These are phyloP conservation scores for Ypsolopha scabrella DNA, from an alignment of 2,888 invertebrate genomes.

Conservation along the genomic window DNA sequence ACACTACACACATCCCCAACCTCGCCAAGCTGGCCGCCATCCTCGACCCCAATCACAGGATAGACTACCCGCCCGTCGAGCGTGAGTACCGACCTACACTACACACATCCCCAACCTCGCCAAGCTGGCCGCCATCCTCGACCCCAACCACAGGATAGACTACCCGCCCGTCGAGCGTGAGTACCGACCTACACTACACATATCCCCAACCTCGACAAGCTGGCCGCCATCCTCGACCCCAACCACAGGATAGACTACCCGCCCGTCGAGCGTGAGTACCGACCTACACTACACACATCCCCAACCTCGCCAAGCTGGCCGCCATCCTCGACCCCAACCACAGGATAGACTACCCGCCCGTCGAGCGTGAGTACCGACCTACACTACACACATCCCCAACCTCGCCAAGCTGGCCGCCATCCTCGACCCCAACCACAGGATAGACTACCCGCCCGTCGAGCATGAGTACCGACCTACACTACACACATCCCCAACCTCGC, in stretches of 20 bases:
- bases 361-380: slow-evolving; percentile 54
- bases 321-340: slow-evolving; percentile 83
- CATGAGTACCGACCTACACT: no score
- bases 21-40: slow-evolving; percentile 84
- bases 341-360: slow-evolving; percentile 78
- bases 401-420: slow-evolving; percentile 84
- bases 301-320: slow-evolving; percentile 81
- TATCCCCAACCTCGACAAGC: slow-evolving; percentile 79
- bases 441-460: slow-evolving; percentile 78
- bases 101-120: slow-evolving; percentile 78
- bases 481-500: no score
- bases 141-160: slow-evolving; percentile 78
- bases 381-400: slow-evolving; percentile 81
- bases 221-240: slow-evolving; percentile 82
- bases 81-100: slow-evolving; percentile 70
- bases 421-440: slow-evolving; percentile 76
- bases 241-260: slow-evolving; percentile 82
- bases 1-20: slow-evolving; percentile 81
- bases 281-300: slow-evolving; percentile 74
- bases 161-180: slow-evolving; percentile 73
- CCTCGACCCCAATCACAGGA: slow-evolving; percentile 76
- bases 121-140: slow-evolving; percentile 83
- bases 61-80: slow-evolving; percentile 77
- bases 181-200: slow-evolving; percentile 73
- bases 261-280: slow-evolving; percentile 52